Percentiles rank a stretch among this genome's conserved stretches.
phyloP scores from a whole-genome alignment of 2,797 vertebrate genomes.

The Clarias laeviceps region DNA sequence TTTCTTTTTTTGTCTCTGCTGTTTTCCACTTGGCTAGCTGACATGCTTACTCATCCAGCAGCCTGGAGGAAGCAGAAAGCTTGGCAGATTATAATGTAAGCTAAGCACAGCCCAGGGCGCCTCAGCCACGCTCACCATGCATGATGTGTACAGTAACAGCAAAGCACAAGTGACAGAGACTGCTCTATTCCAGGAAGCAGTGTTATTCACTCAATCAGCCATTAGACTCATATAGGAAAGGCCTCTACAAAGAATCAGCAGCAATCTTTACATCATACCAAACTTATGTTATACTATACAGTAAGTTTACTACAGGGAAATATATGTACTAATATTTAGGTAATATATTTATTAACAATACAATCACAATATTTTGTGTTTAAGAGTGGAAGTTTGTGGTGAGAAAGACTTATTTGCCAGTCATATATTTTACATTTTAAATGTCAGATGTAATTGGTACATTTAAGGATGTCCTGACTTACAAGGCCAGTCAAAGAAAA shows the following conservation, averaged over 20 bases:
- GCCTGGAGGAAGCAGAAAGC: conserved; percentile 46
- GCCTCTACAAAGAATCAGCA: neutral
- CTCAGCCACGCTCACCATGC: conserved; percentile 29
- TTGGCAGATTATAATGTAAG: conserved; percentile 55
- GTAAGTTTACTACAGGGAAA: neutral
- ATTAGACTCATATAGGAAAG: conserved; percentile 41
- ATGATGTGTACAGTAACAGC: conserved; percentile 53
- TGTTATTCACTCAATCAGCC: conserved; percentile 52
- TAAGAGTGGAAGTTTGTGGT: neutral
- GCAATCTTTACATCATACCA: neutral
- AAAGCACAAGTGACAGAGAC: conserved; percentile 57
- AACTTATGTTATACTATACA: neutral
- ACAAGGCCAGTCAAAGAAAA: conserved; percentile 16
- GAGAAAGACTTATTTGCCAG: neutral
- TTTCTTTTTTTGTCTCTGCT: conserved; percentile 40
- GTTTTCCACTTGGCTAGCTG: conserved; percentile 47
- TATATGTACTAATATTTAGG: neutral
- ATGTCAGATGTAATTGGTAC: conserved; percentile 16
- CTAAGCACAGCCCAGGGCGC: conserved; percentile 50
- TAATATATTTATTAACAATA: neutral
- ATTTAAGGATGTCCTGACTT: neutral
- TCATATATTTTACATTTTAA: neutral
- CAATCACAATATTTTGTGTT: neutral
- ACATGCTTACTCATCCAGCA: conserved; percentile 56
- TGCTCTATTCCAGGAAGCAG: conserved; percentile 61